These are phyloP conservation scores for Cheilosia soror DNA, from an alignment of 2,888 invertebrate species.

Conservation along the genomic window DNA sequence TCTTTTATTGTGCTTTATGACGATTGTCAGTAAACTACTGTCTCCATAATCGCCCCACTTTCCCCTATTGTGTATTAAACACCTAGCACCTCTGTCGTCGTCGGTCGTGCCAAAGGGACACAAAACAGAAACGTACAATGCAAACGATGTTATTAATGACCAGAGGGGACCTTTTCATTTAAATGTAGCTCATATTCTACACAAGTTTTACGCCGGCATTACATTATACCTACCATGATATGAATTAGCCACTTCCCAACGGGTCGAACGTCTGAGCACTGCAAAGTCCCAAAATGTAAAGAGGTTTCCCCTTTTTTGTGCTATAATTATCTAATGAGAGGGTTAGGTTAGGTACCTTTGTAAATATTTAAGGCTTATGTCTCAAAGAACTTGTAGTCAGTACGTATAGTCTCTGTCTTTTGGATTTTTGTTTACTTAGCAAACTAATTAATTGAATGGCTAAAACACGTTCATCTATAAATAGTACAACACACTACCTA, in stretches of 20 bases:
- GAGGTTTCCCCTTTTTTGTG: background rate
- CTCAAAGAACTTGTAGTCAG: background rate
- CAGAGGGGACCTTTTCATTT: slow-evolving; percentile 26
- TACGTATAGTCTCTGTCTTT: background rate
- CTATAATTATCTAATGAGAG: slow-evolving; percentile 38
- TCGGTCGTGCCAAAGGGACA: slow-evolving; percentile 1
- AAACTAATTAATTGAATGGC: slow-evolving; percentile 25
- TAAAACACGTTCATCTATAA: slow-evolving; percentile 13
- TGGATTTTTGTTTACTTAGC: slow-evolving; percentile 20
- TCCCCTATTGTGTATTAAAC: background rate
- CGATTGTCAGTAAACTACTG: too few relatives aligned
- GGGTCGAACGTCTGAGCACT: slow-evolving; percentile 28
- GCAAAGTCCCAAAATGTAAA: slow-evolving; percentile 7
- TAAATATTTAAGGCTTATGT: slow-evolving; percentile 20
- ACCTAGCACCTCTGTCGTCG: background rate
- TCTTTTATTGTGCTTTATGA: too few relatives aligned
- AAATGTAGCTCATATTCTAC: slow-evolving; percentile 33
- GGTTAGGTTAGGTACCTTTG: slow-evolving; percentile 22
- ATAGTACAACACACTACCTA: slow-evolving; percentile 1
- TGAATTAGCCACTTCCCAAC: slow-evolving; percentile 1
- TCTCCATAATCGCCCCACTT: too few relatives aligned
- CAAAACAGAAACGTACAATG: slow-evolving; percentile 6
- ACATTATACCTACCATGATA: slow-evolving; percentile 8
- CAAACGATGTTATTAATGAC: slow-evolving; percentile 31
- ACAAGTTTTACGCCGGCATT: slow-evolving; percentile 13